Evolutionary conservation across 1,140 invertebrate species (phyloP), one percentile per base, ranked within the genome.

Genomic region (Zelostemma sp.): DNA sequence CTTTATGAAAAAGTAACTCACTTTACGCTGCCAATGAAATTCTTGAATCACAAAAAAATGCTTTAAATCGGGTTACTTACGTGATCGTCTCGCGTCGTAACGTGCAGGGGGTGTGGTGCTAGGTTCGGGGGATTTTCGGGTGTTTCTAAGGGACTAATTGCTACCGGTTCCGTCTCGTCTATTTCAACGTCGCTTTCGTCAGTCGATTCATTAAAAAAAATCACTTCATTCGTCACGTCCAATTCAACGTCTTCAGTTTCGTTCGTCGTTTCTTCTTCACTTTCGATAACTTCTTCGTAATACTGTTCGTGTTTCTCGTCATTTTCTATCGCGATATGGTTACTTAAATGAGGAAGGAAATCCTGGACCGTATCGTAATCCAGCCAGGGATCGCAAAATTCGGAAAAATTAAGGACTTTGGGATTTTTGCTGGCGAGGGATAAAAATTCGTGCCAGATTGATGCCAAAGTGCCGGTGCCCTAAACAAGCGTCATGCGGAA

Each of bases 361-460:
- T 79, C 59, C n/a, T 62, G 54, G 31, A 64, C 48, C 6, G 53
- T 41, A 16, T 1, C 45, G 64, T 88, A 89, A 62, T 82, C 76
- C 16, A 88, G 80, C 89, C 89, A 90, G 0, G 89, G 88, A 79
- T 90, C 88, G 75, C 86, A 78, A 76, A 88, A 87, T 64, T 90
- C 81, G 9, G 83, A 78, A 67, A 88, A 81, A 66, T 84, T 72
- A 12, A 65, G 56, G 50, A 12, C 21, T 49, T 47, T 49, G 15
- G 41, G 15, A n/a, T 55, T 16, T 65, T 38, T 25, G 57, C 6
- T 14, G 61, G 28, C 25, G 31, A 21, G 41, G 47, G 65, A 64
- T 61, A 62, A 51, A 70, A 73, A 75, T 75, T 78, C 53, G 74
- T 86, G 84, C 80, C 80, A 79, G 80, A 77, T 77, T 84, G 81